Evolutionary conservation across 2,113 vertebrate genomes (phyloP).

Genomic region (Brachyhypopomus occidentalis): DNA sequence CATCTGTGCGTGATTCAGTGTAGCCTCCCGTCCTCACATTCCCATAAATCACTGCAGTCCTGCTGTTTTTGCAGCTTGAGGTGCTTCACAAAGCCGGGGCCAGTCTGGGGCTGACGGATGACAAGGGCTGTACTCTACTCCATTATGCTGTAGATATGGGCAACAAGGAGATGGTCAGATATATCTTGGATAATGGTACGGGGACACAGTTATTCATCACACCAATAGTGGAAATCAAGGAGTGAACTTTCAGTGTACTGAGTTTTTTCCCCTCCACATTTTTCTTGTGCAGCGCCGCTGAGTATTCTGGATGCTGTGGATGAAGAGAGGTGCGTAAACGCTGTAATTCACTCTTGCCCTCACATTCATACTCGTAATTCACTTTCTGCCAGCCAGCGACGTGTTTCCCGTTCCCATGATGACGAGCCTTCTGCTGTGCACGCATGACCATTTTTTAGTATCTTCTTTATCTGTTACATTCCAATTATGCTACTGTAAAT

Average conservation of each 20-base stretch:
- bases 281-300: conserved; percentile 74
- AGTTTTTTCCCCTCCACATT: neutral
- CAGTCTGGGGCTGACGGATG: conserved; percentile 79
- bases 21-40: neutral
- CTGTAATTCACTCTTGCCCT: neutral
- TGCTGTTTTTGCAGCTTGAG: conserved; percentile 74
- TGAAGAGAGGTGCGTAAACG: conserved; percentile 85
- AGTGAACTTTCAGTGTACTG: neutral
- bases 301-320: conserved; percentile 86
- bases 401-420: neutral
- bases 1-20: neutral
- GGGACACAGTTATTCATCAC: neutral
- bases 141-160: conserved; percentile 84
- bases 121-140: conserved; percentile 80
- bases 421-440: neutral
- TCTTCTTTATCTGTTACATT: too few relatives aligned
- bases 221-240: neutral
- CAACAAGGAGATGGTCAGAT: conserved; percentile 88
- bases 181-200: conserved; percentile 86
- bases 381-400: neutral
- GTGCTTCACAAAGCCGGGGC: conserved; percentile 82
- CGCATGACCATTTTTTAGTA: too few relatives aligned
- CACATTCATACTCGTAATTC: neutral
- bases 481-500: neutral
- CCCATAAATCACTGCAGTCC: neutral